Percentiles rank a stretch among this genome's conserved stretches.
Conservation (phyloP, 2,797 vertebrate species). For the Siniperca scherzeri region DNA sequence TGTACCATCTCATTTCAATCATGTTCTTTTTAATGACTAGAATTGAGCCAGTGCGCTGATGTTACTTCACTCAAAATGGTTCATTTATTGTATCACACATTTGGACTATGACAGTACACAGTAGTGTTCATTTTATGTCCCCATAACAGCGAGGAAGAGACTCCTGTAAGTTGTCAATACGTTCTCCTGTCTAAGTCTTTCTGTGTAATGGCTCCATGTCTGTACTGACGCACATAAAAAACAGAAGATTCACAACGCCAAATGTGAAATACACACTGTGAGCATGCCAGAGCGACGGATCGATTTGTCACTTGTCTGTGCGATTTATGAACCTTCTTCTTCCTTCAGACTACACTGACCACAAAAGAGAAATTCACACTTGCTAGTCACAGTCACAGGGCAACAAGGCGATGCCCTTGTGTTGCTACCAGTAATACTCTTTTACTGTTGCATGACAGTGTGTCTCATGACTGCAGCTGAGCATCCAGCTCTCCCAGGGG, state of each 20-base stretch:
- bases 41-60: constrained; percentile 22
- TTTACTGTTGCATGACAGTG: constrained; percentile 45
- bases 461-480: constrained; percentile 40
- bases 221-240: constrained; percentile 30
- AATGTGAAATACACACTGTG: constrained; percentile 43
- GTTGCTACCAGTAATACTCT: constrained; percentile 42
- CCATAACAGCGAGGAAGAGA: background rate
- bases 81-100: constrained; percentile 36
- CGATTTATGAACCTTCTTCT: constrained; percentile 64
- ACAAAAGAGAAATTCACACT: constrained; percentile 58
- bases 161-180: constrained; percentile 4
- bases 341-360: constrained; percentile 46
- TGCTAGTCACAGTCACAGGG: constrained; percentile 54
- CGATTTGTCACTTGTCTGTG: constrained; percentile 53
- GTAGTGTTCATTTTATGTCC: constrained; percentile 13
- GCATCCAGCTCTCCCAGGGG: constrained; percentile 46
- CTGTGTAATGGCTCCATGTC: constrained; percentile 22
- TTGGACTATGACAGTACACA: constrained; percentile 2
- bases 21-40: constrained; percentile 70
- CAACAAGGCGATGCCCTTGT: constrained; percentile 45
- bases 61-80: constrained; percentile 31
- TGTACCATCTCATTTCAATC: constrained; percentile 70
- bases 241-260: constrained; percentile 25
- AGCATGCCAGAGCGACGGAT: constrained; percentile 17
- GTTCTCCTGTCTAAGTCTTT: constrained; percentile 21